These are phyloP conservation scores for Anhinga anhinga DNA, from an alignment of 2,113 vertebrate species.

Conservation along the genomic window DNA sequence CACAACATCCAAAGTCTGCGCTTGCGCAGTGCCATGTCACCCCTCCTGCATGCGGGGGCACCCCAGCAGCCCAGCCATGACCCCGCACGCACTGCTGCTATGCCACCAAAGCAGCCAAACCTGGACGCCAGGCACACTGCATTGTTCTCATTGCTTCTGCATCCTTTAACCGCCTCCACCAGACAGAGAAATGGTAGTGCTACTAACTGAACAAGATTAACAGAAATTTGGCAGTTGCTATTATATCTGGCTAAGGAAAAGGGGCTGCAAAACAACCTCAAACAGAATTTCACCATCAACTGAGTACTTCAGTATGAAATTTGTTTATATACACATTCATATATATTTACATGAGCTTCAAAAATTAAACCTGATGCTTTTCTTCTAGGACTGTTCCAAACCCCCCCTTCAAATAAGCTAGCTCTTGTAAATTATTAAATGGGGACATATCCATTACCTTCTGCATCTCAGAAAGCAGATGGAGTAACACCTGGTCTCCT, in stretches of 20 bases:
- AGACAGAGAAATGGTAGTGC: neutral
- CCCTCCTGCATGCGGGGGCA: neutral
- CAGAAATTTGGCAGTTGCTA: neutral
- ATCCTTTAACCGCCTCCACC: neutral
- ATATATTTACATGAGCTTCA: neutral
- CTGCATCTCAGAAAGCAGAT: neutral
- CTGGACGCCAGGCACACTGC: too few relatives aligned
- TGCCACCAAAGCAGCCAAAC: fast-evolving
- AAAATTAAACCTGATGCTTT: neutral
- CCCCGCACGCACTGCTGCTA: neutral
- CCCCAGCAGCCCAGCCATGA: neutral
- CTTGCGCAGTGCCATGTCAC: fast-evolving
- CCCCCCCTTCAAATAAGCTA: neutral
- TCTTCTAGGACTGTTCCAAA: neutral
- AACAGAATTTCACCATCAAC: neutral
- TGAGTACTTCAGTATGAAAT: fast-evolving
- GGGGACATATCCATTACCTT: conserved; percentile 31
- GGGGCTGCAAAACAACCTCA: neutral
- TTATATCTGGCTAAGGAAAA: neutral
- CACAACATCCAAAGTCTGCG: fast-evolving
- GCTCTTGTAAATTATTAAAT: conserved; percentile 29
- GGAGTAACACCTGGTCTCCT: neutral
- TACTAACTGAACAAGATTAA: neutral
- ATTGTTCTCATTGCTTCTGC: neutral
- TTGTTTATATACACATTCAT: neutral